Conservation (phyloP, 2,888 invertebrate species). For the Cheilosia variabilis region DNA sequence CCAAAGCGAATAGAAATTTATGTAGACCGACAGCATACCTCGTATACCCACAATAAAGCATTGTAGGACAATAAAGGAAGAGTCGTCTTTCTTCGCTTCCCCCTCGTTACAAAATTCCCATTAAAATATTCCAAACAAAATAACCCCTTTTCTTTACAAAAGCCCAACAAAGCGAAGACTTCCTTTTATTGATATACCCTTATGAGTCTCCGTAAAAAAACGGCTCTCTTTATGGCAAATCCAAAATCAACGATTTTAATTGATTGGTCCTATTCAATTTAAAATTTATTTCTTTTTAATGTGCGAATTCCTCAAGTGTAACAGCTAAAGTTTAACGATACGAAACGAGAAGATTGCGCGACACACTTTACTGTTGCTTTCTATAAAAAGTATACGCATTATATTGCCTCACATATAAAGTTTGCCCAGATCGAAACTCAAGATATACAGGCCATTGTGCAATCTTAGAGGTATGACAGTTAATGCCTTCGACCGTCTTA, state of each 20-base stretch:
- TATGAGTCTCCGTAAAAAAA: constrained; percentile 36
- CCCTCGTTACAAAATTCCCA: no score
- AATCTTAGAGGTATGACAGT: constrained; percentile 44
- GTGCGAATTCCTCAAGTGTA: constrained; percentile 72
- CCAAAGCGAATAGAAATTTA: no score
- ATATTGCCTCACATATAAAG: constrained; percentile 66
- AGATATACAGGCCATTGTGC: constrained; percentile 61
- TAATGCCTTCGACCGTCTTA: constrained; percentile 71
- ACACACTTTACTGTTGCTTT: constrained; percentile 58
- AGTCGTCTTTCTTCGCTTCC: no score
- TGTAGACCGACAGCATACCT: no score
- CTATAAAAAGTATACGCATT: constrained; percentile 37
- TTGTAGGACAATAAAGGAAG: no score
- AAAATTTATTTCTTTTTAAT: constrained; percentile 73
- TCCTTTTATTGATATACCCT: constrained; percentile 34
- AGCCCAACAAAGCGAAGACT: constrained; percentile 31
- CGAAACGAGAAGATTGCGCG: constrained; percentile 59
- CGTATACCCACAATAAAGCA: no score
- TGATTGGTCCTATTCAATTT: constrained; percentile 75
- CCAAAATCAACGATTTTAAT: constrained; percentile 73
- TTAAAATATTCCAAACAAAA: constrained; percentile 13
- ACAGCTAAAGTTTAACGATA: constrained; percentile 73
- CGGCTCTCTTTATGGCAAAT: constrained; percentile 61
- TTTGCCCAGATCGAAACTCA: constrained; percentile 61
- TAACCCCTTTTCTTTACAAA: constrained; percentile 30